These are phyloP conservation scores for Drosophila mayri DNA, from an alignment of 1,140 invertebrate genomes.

Conservation along the genomic window DNA sequence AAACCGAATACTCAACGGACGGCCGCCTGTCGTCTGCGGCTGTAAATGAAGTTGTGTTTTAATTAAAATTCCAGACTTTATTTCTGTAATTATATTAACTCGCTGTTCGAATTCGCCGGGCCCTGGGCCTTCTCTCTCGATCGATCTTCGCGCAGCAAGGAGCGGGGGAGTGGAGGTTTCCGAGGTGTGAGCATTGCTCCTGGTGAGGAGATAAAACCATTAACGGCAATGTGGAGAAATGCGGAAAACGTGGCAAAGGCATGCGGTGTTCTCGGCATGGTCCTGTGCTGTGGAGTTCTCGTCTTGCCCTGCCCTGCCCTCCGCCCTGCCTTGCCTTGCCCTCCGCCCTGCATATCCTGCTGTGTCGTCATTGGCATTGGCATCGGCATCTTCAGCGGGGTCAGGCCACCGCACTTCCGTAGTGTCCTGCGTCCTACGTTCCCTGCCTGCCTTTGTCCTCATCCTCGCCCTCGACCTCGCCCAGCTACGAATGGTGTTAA, in stretches of 20 bases:
- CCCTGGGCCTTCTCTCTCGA: conserved; percentile 45
- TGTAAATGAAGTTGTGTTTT: conserved; percentile 84
- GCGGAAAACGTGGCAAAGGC: conserved; percentile 79
- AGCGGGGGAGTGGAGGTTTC: not conserved
- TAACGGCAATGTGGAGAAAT: conserved; percentile 75
- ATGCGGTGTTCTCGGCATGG: conserved; percentile 55
- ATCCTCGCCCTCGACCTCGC: not conserved
- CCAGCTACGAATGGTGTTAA: conserved; percentile 81
- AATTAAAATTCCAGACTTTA: conserved; percentile 84
- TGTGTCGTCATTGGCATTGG: conserved; percentile 73
- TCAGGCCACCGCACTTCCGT: conserved; percentile 22
- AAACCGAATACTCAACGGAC: conserved; percentile 11
- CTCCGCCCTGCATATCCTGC: conserved; percentile 55
- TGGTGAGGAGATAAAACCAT: conserved; percentile 72
- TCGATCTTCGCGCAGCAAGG: conserved; percentile 54
- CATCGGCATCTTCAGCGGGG: conserved; percentile 45
- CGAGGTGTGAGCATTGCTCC: not conserved
- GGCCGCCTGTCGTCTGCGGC: conserved; percentile 70
- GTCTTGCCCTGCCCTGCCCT: not conserved
- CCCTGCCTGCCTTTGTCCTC: not conserved
- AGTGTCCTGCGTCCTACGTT: conserved; percentile 21
- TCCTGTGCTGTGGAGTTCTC: conserved; percentile 9
- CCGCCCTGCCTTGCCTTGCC: not conserved
- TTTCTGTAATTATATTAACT: conserved; percentile 84
- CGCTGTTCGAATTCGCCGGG: conserved; percentile 71